Evolutionary conservation across 2,113 vertebrate species (phyloP).

Genomic region (Aramus guarauna): DNA sequence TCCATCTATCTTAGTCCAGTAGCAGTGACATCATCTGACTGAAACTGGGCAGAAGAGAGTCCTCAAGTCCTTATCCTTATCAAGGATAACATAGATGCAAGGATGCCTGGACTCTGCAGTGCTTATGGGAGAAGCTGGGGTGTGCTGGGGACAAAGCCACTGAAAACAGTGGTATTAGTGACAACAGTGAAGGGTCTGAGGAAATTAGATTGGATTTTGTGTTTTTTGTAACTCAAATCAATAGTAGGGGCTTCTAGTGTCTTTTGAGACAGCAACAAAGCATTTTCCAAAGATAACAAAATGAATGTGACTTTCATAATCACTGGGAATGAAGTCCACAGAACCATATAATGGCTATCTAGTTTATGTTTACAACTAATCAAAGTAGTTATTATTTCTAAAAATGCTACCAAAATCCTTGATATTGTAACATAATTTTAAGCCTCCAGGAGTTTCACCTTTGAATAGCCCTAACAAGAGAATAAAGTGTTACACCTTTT

Average conservation of each 20-base stretch:
- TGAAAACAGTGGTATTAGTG: background rate
- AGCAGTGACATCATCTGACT: background rate
- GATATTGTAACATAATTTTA: background rate
- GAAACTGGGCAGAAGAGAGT: background rate
- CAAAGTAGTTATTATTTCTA: background rate
- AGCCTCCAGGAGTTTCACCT: background rate
- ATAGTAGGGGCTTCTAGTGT: background rate
- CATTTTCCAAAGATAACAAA: conserved; percentile 39
- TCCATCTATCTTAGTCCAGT: background rate
- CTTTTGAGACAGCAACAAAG: background rate
- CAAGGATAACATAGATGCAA: background rate
- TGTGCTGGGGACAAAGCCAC: background rate
- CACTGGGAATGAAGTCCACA: background rate
- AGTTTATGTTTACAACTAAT: background rate
- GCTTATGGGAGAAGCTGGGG: background rate
- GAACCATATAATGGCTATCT: background rate
- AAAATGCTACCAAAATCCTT: background rate
- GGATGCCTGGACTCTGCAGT: background rate
- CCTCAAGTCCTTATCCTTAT: background rate
- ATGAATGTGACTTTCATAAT: background rate
- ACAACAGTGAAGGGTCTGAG: background rate
- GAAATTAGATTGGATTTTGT: background rate
- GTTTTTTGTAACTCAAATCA: background rate
- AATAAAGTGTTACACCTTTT: background rate
- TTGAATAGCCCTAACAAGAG: background rate